Evolutionary conservation across 2,888 invertebrate species (phyloP).

Genomic region (Stomorhina lunata): DNA sequence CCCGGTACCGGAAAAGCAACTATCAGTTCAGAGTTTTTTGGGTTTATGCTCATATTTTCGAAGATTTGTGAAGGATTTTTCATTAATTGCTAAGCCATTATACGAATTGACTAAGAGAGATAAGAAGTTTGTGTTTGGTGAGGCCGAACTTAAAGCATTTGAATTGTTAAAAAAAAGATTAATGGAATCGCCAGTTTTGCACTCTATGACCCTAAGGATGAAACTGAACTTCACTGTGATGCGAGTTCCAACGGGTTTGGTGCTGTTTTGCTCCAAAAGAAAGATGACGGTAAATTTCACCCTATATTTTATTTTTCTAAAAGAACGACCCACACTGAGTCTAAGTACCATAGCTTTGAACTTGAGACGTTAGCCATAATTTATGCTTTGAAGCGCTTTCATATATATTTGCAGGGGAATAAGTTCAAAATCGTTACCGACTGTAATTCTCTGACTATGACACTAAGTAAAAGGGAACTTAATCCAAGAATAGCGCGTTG

Average conservation of each 20-base stretch:
- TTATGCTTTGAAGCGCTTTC: not conserved
- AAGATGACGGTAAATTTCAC: too few relatives aligned
- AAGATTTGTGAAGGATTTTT: constrained; percentile 14
- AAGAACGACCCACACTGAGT: not conserved
- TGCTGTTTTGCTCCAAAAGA: too few relatives aligned
- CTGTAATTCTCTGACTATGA: too few relatives aligned
- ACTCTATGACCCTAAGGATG: too few relatives aligned
- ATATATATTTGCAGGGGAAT: too few relatives aligned
- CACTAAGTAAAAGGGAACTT: too few relatives aligned
- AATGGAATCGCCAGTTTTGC: not conserved
- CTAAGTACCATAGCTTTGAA: not conserved
- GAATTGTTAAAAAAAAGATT: not conserved
- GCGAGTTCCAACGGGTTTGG: too few relatives aligned
- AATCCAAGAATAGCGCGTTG: too few relatives aligned
- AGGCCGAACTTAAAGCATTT: not conserved
- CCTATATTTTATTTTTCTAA: too few relatives aligned
- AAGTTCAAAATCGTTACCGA: too few relatives aligned
- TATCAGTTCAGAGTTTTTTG: not conserved
- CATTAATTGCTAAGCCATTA: constrained; percentile 3
- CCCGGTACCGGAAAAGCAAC: too few relatives aligned
- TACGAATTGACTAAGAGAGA: constrained; percentile 15
- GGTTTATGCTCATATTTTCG: constrained; percentile 15
- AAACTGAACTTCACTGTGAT: too few relatives aligned
- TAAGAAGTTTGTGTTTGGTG: not conserved
- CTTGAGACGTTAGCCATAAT: constrained; percentile 16